Base-by-base conservation (phyloP, 1,140 invertebrate genomes). In the Telenomus remus region DNA sequence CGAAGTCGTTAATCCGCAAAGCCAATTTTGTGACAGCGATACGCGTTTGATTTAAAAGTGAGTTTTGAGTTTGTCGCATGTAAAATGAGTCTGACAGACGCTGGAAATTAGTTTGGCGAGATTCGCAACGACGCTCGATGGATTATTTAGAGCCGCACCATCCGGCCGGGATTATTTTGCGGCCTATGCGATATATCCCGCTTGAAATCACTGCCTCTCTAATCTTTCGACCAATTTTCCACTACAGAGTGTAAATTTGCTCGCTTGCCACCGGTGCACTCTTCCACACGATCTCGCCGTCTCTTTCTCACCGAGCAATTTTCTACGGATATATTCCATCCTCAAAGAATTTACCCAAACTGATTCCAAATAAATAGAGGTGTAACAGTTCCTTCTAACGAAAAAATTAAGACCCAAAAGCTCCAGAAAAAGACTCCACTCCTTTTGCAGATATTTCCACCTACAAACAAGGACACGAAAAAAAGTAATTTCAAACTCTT, bases 141-240 rank as follows among this genome's bases (percentile, higher is more conserved):
- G 49, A 44, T 49, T 49, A 49, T 49, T 56, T 49, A 33, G 34
- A 49, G 53, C 39, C 4, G 49, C 33, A 15, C 49, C 8, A 51
- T 12, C 44, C 0, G 37, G 14, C n/a, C 6, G 19, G 35, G 43
- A 60, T 69, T 69, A 69, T 60, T 60, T 60, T 60, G 56, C 27
- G 50, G 56, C 48, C 65, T 59, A 37, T 27, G 46, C n/a, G 27
- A 68, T 53, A 49, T 34, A 43, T 69, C 50, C 65, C 27, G 0
- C 43, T 37, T 10, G 14, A 44, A 53, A 60, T 69, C 65, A 69
- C 65, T 69, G 19, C 19, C 19, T 54, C 65, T 54, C 42, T 69
- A 69, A 69, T 69, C 65, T 60, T 66, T 59, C 27, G 11, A 59
- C 39, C 49, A 68, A 68, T 68, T 68, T 59, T 69, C 65, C 56